Base-by-base conservation (phyloP, 1,140 invertebrate genomes). In the Polypedilum pembai region DNA sequence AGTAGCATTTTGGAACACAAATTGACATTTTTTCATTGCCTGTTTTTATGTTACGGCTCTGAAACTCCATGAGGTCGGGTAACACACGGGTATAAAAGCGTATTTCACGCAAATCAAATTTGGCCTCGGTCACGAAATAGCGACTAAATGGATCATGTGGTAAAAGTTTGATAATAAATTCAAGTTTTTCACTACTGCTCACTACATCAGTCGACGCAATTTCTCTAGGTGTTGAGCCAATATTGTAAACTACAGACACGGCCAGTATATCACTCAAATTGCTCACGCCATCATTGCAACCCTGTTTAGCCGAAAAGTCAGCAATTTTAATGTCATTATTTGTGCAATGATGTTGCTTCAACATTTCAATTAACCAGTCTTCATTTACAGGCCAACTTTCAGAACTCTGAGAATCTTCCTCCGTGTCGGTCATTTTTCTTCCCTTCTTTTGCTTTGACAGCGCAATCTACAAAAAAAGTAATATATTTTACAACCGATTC, bases 31-130 rank as follows among this genome's bases (percentile, higher is more conserved):
- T 77, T 5, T 77, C 74, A 0, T 78, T 78, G 5, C 79, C 77
- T 0, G 80, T 76, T 15, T 77, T 45, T 18, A 85, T 72, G 24
- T 84, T 80, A 69, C 83, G 80, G 73, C 83, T 80, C 76, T 85
- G 85, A 76, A 89, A 87, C 2, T 81, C 79, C 76, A 85, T 83
- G 72, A 90, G 79, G 76, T 89, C 88, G 0, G 88, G 87, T 73
- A 88, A 86, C 7, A 91, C 87, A 85, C 91, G 86, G 0, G 91
- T 93, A 80, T 93, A 93, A 82, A 93, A 93, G 76, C 91, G 88
- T 77, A 93, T 93, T 82, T 93, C 91, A 72, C 91, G 84, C 1
- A 91, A 86, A 82, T 93, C 91, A 79, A 93, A 92, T 81, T 92
- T 91, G 1, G 90, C 91, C 79, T 92, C 90, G 41, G 89, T 90